Evolutionary conservation across 1,140 invertebrate genomes (phyloP).

Genomic region (Scaptodrosophila lebanonensis): DNA sequence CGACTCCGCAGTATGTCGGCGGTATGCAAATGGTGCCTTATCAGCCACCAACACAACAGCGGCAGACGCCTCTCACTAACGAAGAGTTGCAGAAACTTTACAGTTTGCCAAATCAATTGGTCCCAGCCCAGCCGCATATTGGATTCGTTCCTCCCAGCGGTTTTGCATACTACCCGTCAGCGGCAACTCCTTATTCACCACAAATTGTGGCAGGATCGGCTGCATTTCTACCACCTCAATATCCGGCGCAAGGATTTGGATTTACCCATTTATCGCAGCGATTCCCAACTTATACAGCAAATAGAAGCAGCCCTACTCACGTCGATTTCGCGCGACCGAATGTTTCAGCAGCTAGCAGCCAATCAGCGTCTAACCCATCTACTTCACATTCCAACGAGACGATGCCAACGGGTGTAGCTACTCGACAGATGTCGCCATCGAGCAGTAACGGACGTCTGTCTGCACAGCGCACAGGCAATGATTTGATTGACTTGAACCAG

Average conservation of each 20-base stretch:
- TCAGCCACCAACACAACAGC: constrained; percentile 31
- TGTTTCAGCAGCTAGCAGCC: constrained; percentile 14
- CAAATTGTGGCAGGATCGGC: constrained; percentile 60
- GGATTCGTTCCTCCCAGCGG: constrained; percentile 31
- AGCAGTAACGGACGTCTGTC: no score
- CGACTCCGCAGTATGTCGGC: constrained; percentile 34
- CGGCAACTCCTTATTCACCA: constrained; percentile 34
- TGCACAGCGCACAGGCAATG: constrained; percentile 54
- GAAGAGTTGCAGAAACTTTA: constrained; percentile 70
- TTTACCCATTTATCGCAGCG: constrained; percentile 12
- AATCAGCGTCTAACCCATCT: constrained; percentile 1
- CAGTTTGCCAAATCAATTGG: constrained; percentile 62
- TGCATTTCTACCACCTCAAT: constrained; percentile 65
- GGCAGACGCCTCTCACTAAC: constrained; percentile 54
- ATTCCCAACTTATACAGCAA: constrained; percentile 1
- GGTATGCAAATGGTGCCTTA: constrained; percentile 68
- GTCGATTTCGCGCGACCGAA: constrained; percentile 45
- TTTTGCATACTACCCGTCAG: constrained; percentile 46
- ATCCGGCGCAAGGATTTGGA: constrained; percentile 48
- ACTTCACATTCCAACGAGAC: constrained; percentile 10
- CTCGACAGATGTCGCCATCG: constrained; percentile 22
- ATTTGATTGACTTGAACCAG: constrained; percentile 78
- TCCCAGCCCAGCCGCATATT: constrained; percentile 37
- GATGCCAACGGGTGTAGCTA: constrained; percentile 15
- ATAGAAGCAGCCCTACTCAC: constrained; percentile 31